Percentiles rank a stretch among this genome's conserved stretches.
phyloP scores from a whole-genome alignment of 2,888 invertebrate genomes.

The Onthophagus sagittarius region DNA sequence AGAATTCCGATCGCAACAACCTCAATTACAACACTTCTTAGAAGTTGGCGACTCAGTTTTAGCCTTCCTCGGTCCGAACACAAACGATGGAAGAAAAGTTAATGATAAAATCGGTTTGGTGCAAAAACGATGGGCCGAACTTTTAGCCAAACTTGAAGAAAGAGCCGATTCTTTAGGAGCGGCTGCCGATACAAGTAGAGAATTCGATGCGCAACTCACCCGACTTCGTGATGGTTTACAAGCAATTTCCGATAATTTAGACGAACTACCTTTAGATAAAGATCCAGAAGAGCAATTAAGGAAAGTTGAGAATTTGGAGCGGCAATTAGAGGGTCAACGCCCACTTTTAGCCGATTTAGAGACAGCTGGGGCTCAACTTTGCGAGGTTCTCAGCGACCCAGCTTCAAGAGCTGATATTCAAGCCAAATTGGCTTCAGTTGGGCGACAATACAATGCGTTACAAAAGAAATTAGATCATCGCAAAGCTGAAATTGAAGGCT shows the following conservation, averaged over 20 bases:
- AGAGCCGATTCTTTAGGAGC: slow-evolving; percentile 86
- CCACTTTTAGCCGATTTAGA: slow-evolving; percentile 85
- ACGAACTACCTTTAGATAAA: slow-evolving; percentile 73
- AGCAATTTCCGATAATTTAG: slow-evolving; percentile 81
- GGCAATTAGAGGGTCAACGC: slow-evolving; percentile 84
- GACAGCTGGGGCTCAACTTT: slow-evolving; percentile 83
- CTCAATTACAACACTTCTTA: slow-evolving; percentile 80
- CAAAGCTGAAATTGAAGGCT: slow-evolving; percentile 84
- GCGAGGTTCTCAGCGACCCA: slow-evolving; percentile 84
- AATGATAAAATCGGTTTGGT: slow-evolving; percentile 68
- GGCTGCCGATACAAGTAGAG: slow-evolving; percentile 87
- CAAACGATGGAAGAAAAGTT: slow-evolving; percentile 58
- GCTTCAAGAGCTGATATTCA: slow-evolving; percentile 88
- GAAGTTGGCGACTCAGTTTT: slow-evolving; percentile 76
- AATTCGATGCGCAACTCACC: slow-evolving; percentile 85
- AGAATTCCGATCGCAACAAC: slow-evolving; percentile 91
- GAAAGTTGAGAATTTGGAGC: slow-evolving; percentile 82
- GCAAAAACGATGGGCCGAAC: slow-evolving; percentile 75
- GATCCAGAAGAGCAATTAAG: slow-evolving; percentile 84
- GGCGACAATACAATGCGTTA: slow-evolving; percentile 80
- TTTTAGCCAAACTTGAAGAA: slow-evolving; percentile 73
- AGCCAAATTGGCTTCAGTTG: slow-evolving; percentile 81
- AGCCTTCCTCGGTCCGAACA: slow-evolving; percentile 52
- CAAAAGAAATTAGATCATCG: slow-evolving; percentile 86
- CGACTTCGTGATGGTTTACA: slow-evolving; percentile 83